Evolutionary conservation across 35 echinoderm and acorn worm species (phyloP), one percentile per base, ranked within the genome.

Genomic region (Holothuria glaberrima): DNA sequence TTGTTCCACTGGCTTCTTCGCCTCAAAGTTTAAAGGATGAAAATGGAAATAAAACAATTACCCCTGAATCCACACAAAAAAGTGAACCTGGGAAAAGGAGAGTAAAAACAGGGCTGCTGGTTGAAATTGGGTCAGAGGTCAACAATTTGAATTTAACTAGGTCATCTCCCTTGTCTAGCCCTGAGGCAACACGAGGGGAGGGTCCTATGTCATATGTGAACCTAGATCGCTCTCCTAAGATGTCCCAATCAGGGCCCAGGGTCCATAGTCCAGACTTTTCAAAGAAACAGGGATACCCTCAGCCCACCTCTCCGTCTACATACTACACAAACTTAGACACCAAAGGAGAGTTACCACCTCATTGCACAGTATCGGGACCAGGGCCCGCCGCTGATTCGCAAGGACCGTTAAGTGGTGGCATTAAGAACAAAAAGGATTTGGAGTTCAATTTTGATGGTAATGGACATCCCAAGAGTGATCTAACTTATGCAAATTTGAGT

Each of bases 271-370:
- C 74, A 9, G 50, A 78, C 74, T 61, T 36, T 35, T 28, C 80
- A 9, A 81, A 54, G 25, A 30, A 21, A 7, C 14, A 20, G 25
- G 28, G 46, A 2, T 17, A 30, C 24, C 32, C 17, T 24, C 75
- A 24, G 50, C 86, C 20, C 35, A 87, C 64, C n/a, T 94, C 88
- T 0, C 93, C 86, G 29, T 50, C 60, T n/a, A 67, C 88, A 14
- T 94, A 90, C 63, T 97, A 97, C 75, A 92, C 92, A 75, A 97
- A 97, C 68, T 82, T 97, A 64, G 95, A 97, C 90, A 97, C 90
- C 0, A 91, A 88, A 10, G 95, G 92, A 25, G 95, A 97, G 63
- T 80, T 97, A 32, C 92, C 92, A 21, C 90, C 82, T 36, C 86
- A 90, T 69, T 94, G 32, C 63, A 71, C 62, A 22, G 13, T 52